Evolutionary conservation across 2,888 invertebrate genomes (phyloP), one percentile per base, ranked within the genome.

Genomic region (Pemphredon lugubris): DNA sequence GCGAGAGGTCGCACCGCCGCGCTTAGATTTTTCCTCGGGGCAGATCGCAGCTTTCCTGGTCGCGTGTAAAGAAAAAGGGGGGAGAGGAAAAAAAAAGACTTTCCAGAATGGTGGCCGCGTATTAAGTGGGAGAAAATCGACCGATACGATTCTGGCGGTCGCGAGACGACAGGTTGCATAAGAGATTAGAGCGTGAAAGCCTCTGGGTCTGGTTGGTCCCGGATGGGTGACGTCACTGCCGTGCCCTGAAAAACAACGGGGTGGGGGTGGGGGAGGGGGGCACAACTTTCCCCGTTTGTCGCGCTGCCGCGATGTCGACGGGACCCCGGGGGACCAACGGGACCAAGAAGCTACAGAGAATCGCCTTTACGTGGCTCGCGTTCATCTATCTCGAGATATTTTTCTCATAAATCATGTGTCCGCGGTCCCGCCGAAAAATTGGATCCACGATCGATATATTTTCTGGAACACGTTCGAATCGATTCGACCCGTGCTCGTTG

Each of bases 161-260:
- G 72, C 44, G 60, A 53, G 75, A 73, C 75, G 83, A 82, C 79
- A 81, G 68, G 85, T 89, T 89, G 88, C 89, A 89, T 89, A 89
- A 89, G 86, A 86, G 83, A 89, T 88, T 88, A 88, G 88, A 89
- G 86, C 86, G 89, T 89, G 88, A 89, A 89, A 89, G 88, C 87
- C 85, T 73, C 67, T 68, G 75, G 76, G 68, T 66, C 81, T 73
- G 79, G 75, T 81, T 73, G 81, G 86, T 86, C 86, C 86, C 83
- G 86, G 86, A 86, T 86, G 82, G 77, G 74, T 89, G 88, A 89
- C 89, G 89, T 89, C 89, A 89, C 77, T 80, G 75, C 75, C 73
- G 77, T 75, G 80, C 81, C 78, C 83, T 81, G 74, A 73, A 69
- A 78, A 59, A 60, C 71, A 63, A 50, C 45, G 13, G 11, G 40